These are phyloP conservation scores for Stichodactyla mertensii DNA, from an alignment of 64 coral and sea anemone species.

Conservation along the genomic window DNA sequence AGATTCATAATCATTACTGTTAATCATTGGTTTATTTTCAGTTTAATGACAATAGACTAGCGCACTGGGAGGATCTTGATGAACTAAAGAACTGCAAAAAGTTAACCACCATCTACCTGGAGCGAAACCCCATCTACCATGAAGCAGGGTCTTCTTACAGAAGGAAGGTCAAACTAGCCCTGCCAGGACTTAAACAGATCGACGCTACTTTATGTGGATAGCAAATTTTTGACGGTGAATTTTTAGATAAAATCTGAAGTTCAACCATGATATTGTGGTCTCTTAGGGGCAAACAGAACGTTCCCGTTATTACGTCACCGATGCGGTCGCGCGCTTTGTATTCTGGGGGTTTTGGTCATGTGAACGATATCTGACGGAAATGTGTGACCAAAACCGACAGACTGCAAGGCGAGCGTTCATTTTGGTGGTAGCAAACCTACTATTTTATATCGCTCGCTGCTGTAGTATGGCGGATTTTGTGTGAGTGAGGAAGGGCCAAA, in stretches of 20 bases:
- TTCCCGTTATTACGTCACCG: too few species aligned
- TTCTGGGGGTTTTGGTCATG: too few species aligned
- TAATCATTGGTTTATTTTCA: conserved; percentile 25
- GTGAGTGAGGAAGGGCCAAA: too few species aligned
- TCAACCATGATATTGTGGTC: neutral
- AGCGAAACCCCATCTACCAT: conserved; percentile 83
- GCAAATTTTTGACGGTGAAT: neutral
- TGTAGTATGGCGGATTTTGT: too few species aligned
- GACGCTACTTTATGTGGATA: conserved; percentile 76
- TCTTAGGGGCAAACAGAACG: neutral
- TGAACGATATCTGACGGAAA: too few species aligned
- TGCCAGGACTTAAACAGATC: conserved; percentile 83
- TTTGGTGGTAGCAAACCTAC: too few species aligned
- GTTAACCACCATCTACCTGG: conserved; percentile 77
- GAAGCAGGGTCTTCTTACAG: conserved; percentile 71
- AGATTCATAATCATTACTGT: neutral
- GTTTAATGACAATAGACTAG: conserved; percentile 93
- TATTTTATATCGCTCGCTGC: too few species aligned
- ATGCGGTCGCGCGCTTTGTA: too few species aligned
- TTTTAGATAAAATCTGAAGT: neutral
- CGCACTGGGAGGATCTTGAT: conserved; percentile 87
- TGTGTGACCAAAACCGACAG: too few species aligned
- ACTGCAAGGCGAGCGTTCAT: too few species aligned
- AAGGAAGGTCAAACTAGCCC: conserved; percentile 88
- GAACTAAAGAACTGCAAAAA: conserved; percentile 71